phyloP scores from a whole-genome alignment of 1,140 invertebrate species.

The Trissolcus basalis region DNA sequence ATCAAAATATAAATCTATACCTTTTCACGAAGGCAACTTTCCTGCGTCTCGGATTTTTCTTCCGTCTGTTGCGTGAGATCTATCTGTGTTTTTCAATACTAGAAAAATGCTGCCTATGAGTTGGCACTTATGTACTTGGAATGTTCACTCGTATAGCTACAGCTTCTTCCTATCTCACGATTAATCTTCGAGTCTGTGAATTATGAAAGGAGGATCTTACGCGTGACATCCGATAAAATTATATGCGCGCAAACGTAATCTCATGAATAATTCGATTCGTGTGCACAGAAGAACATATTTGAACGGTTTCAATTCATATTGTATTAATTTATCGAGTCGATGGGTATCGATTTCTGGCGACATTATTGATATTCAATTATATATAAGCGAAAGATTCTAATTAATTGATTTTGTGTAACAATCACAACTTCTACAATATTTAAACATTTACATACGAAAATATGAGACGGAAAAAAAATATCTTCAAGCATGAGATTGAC shows the following conservation, averaged over 20 bases:
- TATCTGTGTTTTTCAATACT: too few species aligned
- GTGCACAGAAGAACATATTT: conserved; percentile 5
- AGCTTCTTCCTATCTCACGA: conserved; percentile 10
- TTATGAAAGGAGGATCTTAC: conserved; percentile 35
- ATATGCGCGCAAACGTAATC: conserved; percentile 14
- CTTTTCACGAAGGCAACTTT: too few species aligned
- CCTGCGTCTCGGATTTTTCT: too few species aligned
- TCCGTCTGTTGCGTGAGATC: too few species aligned
- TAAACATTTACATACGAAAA: too few species aligned
- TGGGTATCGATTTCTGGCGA: too few species aligned
- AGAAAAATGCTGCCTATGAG: conserved; percentile 10
- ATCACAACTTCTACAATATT: too few species aligned
- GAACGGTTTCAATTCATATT: background rate
- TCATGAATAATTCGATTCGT: background rate
- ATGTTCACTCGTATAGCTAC: conserved; percentile 1
- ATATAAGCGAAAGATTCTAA: too few species aligned
- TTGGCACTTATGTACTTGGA: conserved; percentile 24
- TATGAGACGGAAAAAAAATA: too few species aligned
- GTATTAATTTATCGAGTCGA: background rate
- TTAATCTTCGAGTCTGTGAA: conserved; percentile 30
- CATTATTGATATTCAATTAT: too few species aligned
- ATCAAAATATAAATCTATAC: conserved; percentile 15
- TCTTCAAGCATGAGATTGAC: too few species aligned
- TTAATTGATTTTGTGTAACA: too few species aligned
- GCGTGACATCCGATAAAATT: conserved; percentile 30